Conservation (phyloP, 2,888 invertebrate genomes). For the Nomada ferruginata region DNA sequence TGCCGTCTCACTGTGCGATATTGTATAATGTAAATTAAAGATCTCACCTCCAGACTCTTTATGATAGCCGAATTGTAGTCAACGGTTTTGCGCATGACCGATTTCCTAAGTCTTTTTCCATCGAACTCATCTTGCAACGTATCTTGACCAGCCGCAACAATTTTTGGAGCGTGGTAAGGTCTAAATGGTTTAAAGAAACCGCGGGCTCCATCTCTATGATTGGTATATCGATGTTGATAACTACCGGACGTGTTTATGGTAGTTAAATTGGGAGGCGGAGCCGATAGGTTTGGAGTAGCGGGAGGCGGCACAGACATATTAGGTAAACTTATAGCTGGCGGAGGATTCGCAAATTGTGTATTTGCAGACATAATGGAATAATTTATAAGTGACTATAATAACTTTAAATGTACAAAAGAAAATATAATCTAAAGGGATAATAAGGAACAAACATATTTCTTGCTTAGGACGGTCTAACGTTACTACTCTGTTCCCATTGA, state of each 20-base stretch:
- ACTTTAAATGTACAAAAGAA: slow-evolving; percentile 55
- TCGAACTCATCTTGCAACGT: slow-evolving; percentile 93
- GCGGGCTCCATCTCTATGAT: slow-evolving; percentile 80
- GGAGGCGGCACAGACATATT: slow-evolving; percentile 84
- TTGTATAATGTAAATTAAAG: background rate
- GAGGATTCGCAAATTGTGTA: slow-evolving; percentile 79
- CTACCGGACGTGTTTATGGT: slow-evolving; percentile 80
- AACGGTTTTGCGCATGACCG: slow-evolving; percentile 98
- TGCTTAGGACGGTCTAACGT: slow-evolving; percentile 22
- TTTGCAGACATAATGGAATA: slow-evolving; percentile 78
- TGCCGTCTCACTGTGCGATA: background rate
- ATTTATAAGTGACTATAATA: slow-evolving; percentile 25
- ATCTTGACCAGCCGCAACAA: slow-evolving; percentile 81
- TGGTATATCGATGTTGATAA: slow-evolving; percentile 79
- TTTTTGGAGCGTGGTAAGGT: slow-evolving; percentile 84
- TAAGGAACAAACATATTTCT: slow-evolving; percentile 63
- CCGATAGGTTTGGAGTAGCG: slow-evolving; percentile 81
- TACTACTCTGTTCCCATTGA: slow-evolving; percentile 58
- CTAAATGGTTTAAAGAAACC: slow-evolving; percentile 85
- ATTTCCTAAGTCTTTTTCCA: slow-evolving; percentile 97
- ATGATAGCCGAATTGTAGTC: slow-evolving; percentile 98
- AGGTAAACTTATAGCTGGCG: slow-evolving; percentile 82
- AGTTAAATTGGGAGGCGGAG: slow-evolving; percentile 82
- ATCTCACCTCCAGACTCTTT: slow-evolving; percentile 93
- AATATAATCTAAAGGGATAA: slow-evolving; percentile 48